Conservation (phyloP, 2,113 vertebrate genomes). For the Mesembrinibis cayennensis region DNA sequence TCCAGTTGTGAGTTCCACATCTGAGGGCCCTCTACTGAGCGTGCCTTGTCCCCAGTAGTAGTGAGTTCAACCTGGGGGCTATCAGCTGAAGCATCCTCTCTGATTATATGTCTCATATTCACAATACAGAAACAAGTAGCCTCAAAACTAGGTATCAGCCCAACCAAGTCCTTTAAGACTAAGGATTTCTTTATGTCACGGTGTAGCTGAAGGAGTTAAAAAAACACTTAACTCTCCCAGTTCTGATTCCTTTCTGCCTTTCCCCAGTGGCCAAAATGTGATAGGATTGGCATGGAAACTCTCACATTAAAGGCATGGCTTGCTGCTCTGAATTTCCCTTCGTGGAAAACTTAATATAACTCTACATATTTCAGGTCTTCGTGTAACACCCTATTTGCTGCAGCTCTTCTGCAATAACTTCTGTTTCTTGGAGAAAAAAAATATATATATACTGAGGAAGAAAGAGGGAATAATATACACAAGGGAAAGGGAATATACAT, state of each 20-base stretch:
- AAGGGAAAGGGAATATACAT: neutral
- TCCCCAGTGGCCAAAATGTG: neutral
- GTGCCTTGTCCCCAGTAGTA: slow-evolving; percentile 68
- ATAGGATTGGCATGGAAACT: neutral
- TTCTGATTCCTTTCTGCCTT: neutral
- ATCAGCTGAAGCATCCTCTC: slow-evolving; percentile 3
- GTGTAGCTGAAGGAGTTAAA: neutral
- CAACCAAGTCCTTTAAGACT: slow-evolving; percentile 6
- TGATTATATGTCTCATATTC: neutral
- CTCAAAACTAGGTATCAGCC: neutral
- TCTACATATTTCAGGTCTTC: slow-evolving; percentile 7
- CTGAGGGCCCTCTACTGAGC: slow-evolving; percentile 67
- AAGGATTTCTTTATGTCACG: neutral
- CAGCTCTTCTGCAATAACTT: slow-evolving; percentile 32
- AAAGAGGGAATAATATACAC: neutral
- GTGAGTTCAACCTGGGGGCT: slow-evolving; percentile 46
- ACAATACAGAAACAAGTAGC: neutral
- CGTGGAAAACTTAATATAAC: neutral
- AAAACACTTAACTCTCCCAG: neutral
- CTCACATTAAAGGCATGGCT: neutral
- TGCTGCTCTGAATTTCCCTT: neutral
- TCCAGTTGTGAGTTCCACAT: slow-evolving; percentile 64
- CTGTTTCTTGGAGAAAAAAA: neutral
- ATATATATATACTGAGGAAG: neutral
- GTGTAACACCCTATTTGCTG: neutral